A percentile compares a stretch with the other conserved stretches of the same genome.
phyloP scores from a whole-genome alignment of 2,888 invertebrate species.

The Stenodera caucasica region DNA sequence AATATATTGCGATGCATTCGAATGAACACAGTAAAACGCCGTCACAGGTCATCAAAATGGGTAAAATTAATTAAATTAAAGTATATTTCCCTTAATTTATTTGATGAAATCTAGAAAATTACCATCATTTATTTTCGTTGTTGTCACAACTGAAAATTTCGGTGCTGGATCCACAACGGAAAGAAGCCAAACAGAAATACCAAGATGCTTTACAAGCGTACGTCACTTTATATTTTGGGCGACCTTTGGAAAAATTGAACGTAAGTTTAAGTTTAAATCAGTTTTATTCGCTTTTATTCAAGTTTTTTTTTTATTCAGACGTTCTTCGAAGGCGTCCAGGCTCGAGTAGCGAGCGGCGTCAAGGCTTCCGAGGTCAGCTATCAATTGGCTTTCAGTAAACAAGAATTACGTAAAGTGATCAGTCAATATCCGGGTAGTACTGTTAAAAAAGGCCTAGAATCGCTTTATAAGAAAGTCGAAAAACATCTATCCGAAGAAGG shows the following conservation, averaged over 20 bases:
- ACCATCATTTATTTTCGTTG: conserved; percentile 87
- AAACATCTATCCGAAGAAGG: conserved; percentile 96
- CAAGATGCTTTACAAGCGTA: conserved; percentile 87
- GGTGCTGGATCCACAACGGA: conserved; percentile 82
- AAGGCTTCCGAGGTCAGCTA: conserved; percentile 97
- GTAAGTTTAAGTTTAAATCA: too few species aligned
- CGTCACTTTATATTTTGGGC: conserved; percentile 92
- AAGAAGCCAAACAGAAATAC: conserved; percentile 89
- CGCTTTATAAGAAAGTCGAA: conserved; percentile 93
- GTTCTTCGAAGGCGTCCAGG: conserved; percentile 97
- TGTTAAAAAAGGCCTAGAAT: conserved; percentile 87
- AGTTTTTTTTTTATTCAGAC: conserved; percentile 61
- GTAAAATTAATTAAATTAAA: conserved; percentile 48
- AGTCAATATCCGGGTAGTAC: conserved; percentile 86
- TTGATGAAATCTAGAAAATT: conserved; percentile 71
- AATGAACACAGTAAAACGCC: conserved; percentile 90
- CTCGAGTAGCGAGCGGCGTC: conserved; percentile 89
- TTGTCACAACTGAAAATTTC: conserved; percentile 87
- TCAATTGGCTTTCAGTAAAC: conserved; percentile 96
- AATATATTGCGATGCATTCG: conserved; percentile 77
- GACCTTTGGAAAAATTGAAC: conserved; percentile 88
- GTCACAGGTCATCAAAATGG: conserved; percentile 88
- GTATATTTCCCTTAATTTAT: not conserved
- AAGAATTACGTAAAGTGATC: conserved; percentile 92
- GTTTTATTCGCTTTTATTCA: not conserved